Evolutionary conservation across 2,888 invertebrate genomes (phyloP).

Genomic region (Thymelicus sylvestris): DNA sequence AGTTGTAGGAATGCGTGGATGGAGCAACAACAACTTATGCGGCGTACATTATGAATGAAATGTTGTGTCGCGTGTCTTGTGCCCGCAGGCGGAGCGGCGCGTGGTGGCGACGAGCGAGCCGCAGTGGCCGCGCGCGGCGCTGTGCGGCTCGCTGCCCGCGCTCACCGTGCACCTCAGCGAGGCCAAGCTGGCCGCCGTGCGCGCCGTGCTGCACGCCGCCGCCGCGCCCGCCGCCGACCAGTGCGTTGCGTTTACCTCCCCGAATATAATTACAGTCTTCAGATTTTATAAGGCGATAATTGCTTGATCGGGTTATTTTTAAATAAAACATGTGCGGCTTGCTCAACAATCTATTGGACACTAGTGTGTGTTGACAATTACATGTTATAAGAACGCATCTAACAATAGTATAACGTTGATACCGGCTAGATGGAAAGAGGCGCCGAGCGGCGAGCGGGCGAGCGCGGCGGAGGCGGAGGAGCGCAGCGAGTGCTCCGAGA

Average conservation of each 20-base stretch:
- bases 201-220: slow-evolving; percentile 58
- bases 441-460: slow-evolving; percentile 43
- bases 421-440: not conserved
- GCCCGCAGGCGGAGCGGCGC: slow-evolving; percentile 89
- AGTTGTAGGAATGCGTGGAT: too few species aligned
- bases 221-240: slow-evolving; percentile 30
- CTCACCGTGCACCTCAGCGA: slow-evolving; percentile 96
- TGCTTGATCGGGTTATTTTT: too few species aligned
- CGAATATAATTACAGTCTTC: too few species aligned
- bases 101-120: slow-evolving; percentile 93
- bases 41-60: too few species aligned
- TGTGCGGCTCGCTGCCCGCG: slow-evolving; percentile 94
- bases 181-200: slow-evolving; percentile 88
- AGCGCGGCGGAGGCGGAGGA: slow-evolving; percentile 65
- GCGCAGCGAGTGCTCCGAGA: slow-evolving; percentile 72
- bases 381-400: too few species aligned
- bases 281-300: too few species aligned
- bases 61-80: too few species aligned
- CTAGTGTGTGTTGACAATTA: too few species aligned
- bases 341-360: too few species aligned
- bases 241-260: slow-evolving; percentile 8
- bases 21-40: too few species aligned
- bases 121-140: slow-evolving; percentile 92
- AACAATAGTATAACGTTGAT: too few species aligned
- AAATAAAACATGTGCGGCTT: too few species aligned